These are phyloP conservation scores for Trichomalopsis sarcophagae DNA, from an alignment of 1,140 invertebrate genomes.

Conservation along the genomic window DNA sequence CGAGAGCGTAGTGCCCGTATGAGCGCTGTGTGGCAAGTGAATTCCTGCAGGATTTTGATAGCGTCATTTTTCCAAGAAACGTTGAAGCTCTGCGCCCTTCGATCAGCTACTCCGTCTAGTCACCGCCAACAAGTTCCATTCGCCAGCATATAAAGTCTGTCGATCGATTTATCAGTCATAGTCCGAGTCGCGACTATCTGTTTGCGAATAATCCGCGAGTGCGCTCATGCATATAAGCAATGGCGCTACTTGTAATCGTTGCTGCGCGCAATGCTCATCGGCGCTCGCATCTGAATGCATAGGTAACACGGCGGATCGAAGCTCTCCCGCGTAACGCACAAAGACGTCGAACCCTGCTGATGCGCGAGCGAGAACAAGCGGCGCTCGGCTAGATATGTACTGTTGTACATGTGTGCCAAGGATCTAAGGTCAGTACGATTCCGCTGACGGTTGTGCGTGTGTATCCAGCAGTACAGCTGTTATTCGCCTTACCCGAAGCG, in stretches of 20 bases:
- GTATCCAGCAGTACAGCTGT: too few relatives aligned
- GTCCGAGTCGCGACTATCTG: background rate
- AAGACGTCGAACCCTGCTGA: slow-evolving; percentile 8
- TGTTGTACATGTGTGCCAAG: slow-evolving; percentile 49
- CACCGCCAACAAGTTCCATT: background rate
- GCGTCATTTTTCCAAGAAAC: background rate
- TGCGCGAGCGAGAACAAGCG: slow-evolving; percentile 42
- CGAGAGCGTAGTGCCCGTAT: background rate
- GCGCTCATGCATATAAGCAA: slow-evolving; percentile 8
- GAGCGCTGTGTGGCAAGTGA: background rate
- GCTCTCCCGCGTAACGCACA: background rate
- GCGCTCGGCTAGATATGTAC: slow-evolving; percentile 8
- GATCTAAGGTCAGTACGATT: slow-evolving; percentile 61
- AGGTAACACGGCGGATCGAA: background rate
- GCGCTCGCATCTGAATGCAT: slow-evolving; percentile 49
- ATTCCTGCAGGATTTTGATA: background rate
- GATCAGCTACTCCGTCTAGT: too few relatives aligned
- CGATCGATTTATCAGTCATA: slow-evolving; percentile 44
- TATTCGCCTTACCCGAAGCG: background rate
- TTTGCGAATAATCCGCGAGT: background rate
- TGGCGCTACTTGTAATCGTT: background rate
- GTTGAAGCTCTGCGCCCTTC: background rate
- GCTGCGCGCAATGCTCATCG: slow-evolving; percentile 36
- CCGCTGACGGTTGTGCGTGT: background rate
- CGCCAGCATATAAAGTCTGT: background rate